Conservation (phyloP, 2,888 invertebrate genomes). For the Erebia ligea region DNA sequence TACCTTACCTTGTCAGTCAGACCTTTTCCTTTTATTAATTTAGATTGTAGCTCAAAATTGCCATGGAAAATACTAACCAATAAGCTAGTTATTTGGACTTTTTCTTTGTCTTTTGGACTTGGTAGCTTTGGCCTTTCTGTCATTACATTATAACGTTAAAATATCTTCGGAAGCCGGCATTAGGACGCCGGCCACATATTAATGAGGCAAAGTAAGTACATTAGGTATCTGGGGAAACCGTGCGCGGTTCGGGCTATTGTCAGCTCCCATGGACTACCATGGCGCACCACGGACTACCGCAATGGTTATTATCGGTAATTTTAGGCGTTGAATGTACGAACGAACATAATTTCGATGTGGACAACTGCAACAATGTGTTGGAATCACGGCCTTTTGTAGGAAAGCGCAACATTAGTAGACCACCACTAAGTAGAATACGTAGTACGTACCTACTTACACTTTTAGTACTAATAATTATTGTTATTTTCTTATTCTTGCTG, state of each 20-base stretch:
- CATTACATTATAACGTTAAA: neutral
- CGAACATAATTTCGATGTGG: neutral
- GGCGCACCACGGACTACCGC: neutral
- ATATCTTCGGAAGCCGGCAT: constrained; percentile 23
- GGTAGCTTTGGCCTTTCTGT: constrained; percentile 2
- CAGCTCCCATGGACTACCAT: constrained; percentile 12
- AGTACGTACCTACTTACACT: too few species aligned
- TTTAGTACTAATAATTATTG: too few species aligned
- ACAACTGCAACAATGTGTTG: too few species aligned
- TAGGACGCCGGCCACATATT: constrained; percentile 37
- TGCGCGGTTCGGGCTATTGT: constrained; percentile 24
- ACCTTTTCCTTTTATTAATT: too few species aligned
- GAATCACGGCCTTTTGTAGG: too few species aligned
- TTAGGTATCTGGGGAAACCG: constrained; percentile 25
- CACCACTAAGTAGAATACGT: too few species aligned
- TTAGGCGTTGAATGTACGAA: neutral
- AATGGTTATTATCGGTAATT: constrained; percentile 1
- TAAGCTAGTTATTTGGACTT: neutral
- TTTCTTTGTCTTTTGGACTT: too few species aligned
- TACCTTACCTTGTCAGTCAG: too few species aligned
- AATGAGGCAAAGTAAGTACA: constrained; percentile 35
- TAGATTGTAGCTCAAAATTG: too few species aligned
- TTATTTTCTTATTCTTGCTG: too few species aligned
- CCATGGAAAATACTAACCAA: neutral
- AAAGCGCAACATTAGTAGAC: too few species aligned